Base-by-base conservation (phyloP, 2,888 invertebrate genomes). In the Drosophila stalkeri region DNA sequence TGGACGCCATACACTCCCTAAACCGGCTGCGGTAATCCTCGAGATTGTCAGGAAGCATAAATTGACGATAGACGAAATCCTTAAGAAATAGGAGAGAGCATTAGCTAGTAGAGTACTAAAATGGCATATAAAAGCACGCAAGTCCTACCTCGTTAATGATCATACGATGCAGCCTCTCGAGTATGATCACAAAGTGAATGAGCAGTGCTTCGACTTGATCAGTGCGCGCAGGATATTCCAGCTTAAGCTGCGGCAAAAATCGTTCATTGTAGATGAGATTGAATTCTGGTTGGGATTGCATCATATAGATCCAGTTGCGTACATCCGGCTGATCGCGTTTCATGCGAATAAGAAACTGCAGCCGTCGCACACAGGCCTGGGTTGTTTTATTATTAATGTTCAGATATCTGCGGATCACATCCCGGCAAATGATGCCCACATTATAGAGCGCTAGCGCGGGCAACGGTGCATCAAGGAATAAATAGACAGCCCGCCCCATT, bases 301-400 rank as follows among this genome's bases (percentile, higher is more conserved):
- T 93, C 84, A 95, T 95, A 68, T 95, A 94, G 7, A 95, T 91
- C 87, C 95, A 95, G 14, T 95, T 92, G 7, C 94, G 92, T 0
- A 96, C 94, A 77, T 95, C 95, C 43, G 94, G 94, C 16, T 93
- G 90, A 2, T 95, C 95, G 6, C 94, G 93, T 0, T 94, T 93
- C 80, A 94, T 95, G 77, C 94, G 94, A 84, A 95, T 91, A 88
- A 96, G 94, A 88, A 95, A 95, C 46, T 94, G 89, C 3, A 95
- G 92, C 20, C 96, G 94, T 14, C 96, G 93, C 78, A 95, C 94
- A 81, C 96, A 96, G 0, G 96, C 95, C 52, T 94, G 92, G 0
- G 96, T 95, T 0, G 96, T 96, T 92, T 97, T 97, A 87, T 96
- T 95, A 35, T 93, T 92, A 1, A 95, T 94, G 1, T 90, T 92